A percentile compares a stretch with the other conserved stretches of the same genome.
Conservation (phyloP, 2,888 invertebrate genomes). For the Rhimphoctona megacephalus region DNA sequence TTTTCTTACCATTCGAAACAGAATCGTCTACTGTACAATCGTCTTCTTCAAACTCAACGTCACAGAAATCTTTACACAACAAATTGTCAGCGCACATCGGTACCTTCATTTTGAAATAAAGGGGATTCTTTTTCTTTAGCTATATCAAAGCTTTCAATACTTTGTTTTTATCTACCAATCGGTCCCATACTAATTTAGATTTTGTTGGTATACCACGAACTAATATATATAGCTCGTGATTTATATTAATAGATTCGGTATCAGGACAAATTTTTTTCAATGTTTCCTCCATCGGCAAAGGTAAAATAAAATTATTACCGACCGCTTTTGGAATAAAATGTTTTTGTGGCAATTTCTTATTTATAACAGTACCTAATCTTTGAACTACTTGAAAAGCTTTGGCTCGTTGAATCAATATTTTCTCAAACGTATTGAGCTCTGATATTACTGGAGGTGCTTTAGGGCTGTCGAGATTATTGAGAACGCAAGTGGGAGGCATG, state of each 20-base stretch:
- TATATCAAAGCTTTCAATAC: constrained; percentile 74
- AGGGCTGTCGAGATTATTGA: constrained; percentile 71
- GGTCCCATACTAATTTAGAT: constrained; percentile 75
- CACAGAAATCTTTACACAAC: constrained; percentile 55
- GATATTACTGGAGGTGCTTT: too few relatives aligned
- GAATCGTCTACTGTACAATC: background rate
- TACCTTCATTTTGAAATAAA: constrained; percentile 74
- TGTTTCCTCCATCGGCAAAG: constrained; percentile 19
- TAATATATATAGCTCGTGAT: constrained; percentile 75
- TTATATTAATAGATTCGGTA: constrained; percentile 73
- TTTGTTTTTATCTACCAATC: constrained; percentile 74
- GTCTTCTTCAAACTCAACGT: constrained; percentile 44
- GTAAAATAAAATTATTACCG: constrained; percentile 64
- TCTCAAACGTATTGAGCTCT: constrained; percentile 74
- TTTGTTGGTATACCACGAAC: constrained; percentile 74
- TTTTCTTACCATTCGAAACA: background rate
- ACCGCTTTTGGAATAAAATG: background rate
- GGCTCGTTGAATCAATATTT: constrained; percentile 73
- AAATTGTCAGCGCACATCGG: constrained; percentile 63
- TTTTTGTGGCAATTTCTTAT: constrained; percentile 73
- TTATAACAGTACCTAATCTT: constrained; percentile 70
- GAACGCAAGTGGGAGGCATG: constrained; percentile 74
- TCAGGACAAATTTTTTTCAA: constrained; percentile 51
- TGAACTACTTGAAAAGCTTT: constrained; percentile 60
- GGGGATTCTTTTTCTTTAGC: constrained; percentile 75